A percentile compares a stretch with the other conserved stretches of the same genome.
Conservation (phyloP, 2,888 invertebrate genomes). For the Melanostoma mellinum region DNA sequence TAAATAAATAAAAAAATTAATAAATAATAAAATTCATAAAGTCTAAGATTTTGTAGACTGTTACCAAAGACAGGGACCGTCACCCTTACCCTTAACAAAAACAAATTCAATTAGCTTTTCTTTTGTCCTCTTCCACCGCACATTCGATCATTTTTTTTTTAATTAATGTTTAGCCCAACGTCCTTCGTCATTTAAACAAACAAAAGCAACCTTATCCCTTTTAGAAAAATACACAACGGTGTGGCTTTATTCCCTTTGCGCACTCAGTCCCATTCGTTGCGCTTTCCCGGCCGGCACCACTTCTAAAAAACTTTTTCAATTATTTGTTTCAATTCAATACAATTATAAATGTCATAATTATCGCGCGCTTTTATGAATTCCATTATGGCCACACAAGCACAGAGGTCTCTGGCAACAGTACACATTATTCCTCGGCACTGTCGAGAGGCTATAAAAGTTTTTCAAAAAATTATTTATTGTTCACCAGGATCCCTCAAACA, state of each 20-base stretch:
- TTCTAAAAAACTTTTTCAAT: slow-evolving; percentile 69
- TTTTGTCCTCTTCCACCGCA: too few species aligned
- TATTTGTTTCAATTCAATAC: slow-evolving; percentile 68
- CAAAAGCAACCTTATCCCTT: slow-evolving; percentile 31
- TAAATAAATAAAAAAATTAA: too few species aligned
- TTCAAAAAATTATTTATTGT: slow-evolving; percentile 33
- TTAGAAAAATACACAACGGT: slow-evolving; percentile 45
- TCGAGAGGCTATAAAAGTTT: slow-evolving; percentile 57
- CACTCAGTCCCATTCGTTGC: slow-evolving; percentile 48
- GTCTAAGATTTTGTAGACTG: too few species aligned
- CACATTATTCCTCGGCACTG: slow-evolving; percentile 6
- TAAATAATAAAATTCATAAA: too few species aligned
- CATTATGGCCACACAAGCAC: slow-evolving; percentile 47
- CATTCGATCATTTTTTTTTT: too few species aligned
- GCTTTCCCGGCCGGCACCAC: slow-evolving; percentile 60
- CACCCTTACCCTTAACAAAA: too few species aligned
- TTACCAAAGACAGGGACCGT: too few species aligned
- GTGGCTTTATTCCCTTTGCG: slow-evolving; percentile 58
- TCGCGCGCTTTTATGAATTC: slow-evolving; percentile 68
- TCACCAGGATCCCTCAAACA: slow-evolving; percentile 44
- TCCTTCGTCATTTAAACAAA: background rate
- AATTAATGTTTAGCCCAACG: too few species aligned
- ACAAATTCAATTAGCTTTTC: too few species aligned
- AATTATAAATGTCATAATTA: slow-evolving; percentile 71
- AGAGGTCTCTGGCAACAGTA: slow-evolving; percentile 7